Evolutionary conservation across 92 coral and sea anemone species (phyloP), one percentile per base, ranked within the genome.

Genomic region (Zoanthus sociatus): DNA sequence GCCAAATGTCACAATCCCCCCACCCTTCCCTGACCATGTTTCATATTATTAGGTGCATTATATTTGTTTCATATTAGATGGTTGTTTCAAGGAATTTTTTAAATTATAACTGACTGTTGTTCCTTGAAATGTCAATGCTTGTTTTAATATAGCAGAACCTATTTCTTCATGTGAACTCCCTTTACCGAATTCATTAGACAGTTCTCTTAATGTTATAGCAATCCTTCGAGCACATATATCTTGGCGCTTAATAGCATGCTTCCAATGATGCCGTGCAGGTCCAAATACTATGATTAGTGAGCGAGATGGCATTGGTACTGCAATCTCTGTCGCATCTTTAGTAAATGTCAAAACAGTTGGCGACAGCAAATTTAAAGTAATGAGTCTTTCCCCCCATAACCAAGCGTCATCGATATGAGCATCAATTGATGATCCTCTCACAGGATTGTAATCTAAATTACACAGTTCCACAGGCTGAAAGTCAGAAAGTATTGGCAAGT

Each of bases 351-450:
- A 93, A n/a, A 76, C 47, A 15, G 93, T 93, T 16, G 84, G 48
- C 12, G 98, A 93, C 7, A 97, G 83, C 68, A 97, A 89, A 58
- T 97, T 97, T 12, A 97, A 26, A 32, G 99, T 97, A 5, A 97
- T 94, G 7, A 97, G 97, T 54, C 93, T 90, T 83, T 95, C 97
- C 15, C 99, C 99, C 99, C 99, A 97, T 5, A 97, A 83, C 99
- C 99, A 97, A 68, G 90, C 87, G 84, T 97, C 99, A 79, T 97
- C 99, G 76, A 93, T 86, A 78, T 97, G 99, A 18, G 98, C 93
- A 73, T 97, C 99, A 67, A 97, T 97, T 18, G 98, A 91, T 6
- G 99, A 91, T 0, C 99, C 99, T 86, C 97, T 85, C 13, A 90
- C 94, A 18, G 97, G 98, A 33, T 56, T 48, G 74, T 97, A 97